Conservation (phyloP, 2,113 vertebrate genomes). For the Clarias macrocephalus region DNA sequence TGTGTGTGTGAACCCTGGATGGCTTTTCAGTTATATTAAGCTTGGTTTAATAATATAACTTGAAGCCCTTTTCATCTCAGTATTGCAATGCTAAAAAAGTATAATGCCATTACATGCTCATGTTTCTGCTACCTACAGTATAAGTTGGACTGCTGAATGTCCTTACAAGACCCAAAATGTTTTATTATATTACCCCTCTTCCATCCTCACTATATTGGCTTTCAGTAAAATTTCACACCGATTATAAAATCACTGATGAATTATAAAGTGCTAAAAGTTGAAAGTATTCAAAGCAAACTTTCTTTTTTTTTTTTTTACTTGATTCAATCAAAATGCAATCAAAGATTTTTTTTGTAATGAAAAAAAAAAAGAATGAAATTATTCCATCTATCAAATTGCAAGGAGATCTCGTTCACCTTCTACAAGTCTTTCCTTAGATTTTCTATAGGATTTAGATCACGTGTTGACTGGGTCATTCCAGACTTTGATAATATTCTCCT, state of each 20-base stretch:
- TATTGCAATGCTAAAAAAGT: too few relatives aligned
- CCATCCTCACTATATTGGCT: neutral
- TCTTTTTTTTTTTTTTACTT: neutral
- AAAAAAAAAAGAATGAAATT: neutral
- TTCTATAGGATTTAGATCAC: too few relatives aligned
- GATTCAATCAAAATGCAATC: neutral
- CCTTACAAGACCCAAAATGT: neutral
- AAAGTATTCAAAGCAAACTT: neutral
- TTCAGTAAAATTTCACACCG: neutral
- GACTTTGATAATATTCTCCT: too few relatives aligned
- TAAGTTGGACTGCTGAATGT: neutral
- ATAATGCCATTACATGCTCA: neutral
- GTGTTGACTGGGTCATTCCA: too few relatives aligned
- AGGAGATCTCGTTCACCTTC: too few relatives aligned
- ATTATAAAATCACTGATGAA: neutral
- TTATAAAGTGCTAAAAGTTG: neutral
- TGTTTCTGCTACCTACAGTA: neutral
- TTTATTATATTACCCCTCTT: slow-evolving; percentile 5
- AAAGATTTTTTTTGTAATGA: neutral
- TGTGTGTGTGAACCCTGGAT: neutral
- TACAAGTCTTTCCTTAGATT: too few relatives aligned
- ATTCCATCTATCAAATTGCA: too few relatives aligned
- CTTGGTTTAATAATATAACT: neutral
- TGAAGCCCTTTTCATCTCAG: neutral
- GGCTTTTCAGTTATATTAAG: neutral